phyloP scores from a whole-genome alignment of 37 sponge, comb jelly and placozoan genomes.

The Corticium candelabrum region DNA sequence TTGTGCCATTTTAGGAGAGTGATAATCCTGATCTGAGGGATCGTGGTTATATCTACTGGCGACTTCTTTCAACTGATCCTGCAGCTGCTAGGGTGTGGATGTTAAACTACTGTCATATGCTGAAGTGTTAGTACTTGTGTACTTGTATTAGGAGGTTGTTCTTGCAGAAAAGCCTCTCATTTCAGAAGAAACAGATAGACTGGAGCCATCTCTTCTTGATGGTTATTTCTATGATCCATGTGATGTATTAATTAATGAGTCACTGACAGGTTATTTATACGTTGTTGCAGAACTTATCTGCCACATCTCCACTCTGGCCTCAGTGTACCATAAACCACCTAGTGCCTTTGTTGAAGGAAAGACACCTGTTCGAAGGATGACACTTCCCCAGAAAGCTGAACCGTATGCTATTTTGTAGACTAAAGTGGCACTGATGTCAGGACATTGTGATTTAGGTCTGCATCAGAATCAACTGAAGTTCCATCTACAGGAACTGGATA shows the following conservation, averaged over 20 bases:
- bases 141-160: constrained; percentile 72
- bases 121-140: constrained; percentile 5
- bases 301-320: constrained; percentile 92
- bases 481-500: constrained; percentile 23
- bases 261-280: neutral
- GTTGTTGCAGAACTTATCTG: constrained; percentile 75
- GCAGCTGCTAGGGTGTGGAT: constrained; percentile 80
- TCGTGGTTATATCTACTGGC: constrained; percentile 98
- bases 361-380: constrained; percentile 74
- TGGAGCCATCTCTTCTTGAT: constrained; percentile 92
- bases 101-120: neutral
- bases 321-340: constrained; percentile 98
- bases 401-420: constrained; percentile 33
- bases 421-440: neutral
- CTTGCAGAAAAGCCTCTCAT: constrained; percentile 97
- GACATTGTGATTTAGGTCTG: constrained; percentile 16
- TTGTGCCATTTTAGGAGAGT: constrained; percentile 50
- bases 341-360: constrained; percentile 92
- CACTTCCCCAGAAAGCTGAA: constrained; percentile 61
- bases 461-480: constrained; percentile 69
- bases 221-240: constrained; percentile 10
- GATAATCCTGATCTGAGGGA: constrained; percentile 97
- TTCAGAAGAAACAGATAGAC: constrained; percentile 94
- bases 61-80: constrained; percentile 96
- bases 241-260: neutral